Evolutionary conservation across 2,113 vertebrate species (phyloP), one percentile per base, ranked within the genome.

Genomic region (Microtus montanus): DNA sequence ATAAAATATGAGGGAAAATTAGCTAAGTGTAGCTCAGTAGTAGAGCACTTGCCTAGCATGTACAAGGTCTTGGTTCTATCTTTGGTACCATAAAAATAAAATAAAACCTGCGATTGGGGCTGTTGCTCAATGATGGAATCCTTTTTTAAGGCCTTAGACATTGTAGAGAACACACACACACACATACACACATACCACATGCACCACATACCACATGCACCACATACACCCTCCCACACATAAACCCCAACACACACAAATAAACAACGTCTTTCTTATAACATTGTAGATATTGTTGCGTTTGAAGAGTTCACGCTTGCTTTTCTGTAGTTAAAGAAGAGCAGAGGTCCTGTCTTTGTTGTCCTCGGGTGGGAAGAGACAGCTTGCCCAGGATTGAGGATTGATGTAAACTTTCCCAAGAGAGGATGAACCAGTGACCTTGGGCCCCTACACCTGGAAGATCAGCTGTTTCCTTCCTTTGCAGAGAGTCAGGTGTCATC

Each of bases 401-500:
- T 90, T 78, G 54, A 96, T 96, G 91, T 93, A 71, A 93, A 77
- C 71, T 30, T 35, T 96, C 90, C 68, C 70, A 4, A 66, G 84
- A 92, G n/a, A 93, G 80, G 54, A 87, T n/a, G 2, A 30, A 90
- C 80, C 49, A 2, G 38, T 95, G 92, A 94, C 92, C 95, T 96
- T 93, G 94, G 75, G 33, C 47, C 8, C 0, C 80, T 14, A 66
- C 92, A 87, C 44, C 93, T 86, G 5, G 0, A 24, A 66, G 19
- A 78, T 92, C 79, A 96, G 66, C 89, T 86, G 73, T 87, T 94
- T 82, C n/a, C 15, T 95, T 96, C 52, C 64, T 85, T 73, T 95
- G 84, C 35, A 38, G 71, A 70, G 84, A 80, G 68, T 97, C 90
- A 38, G 38, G 28, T 96, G 96, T 96, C 96, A 90, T 33, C 94